Evolutionary conservation across 1,140 invertebrate species (phyloP), one percentile per base, ranked within the genome.

Genomic region (Ostrea denselamellosa): DNA sequence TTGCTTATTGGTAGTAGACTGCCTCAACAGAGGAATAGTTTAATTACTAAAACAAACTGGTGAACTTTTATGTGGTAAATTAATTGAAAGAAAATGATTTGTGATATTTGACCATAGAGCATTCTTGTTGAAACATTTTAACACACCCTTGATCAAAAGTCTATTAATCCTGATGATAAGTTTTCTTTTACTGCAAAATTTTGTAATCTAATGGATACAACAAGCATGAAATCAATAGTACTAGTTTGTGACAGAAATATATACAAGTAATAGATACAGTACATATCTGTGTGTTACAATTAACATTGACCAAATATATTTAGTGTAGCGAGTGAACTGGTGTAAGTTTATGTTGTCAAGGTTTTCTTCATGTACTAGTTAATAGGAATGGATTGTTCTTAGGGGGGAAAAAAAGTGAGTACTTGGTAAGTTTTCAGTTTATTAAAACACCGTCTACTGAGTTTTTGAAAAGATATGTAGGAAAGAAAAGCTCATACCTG

Each of bases 271-370:
- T 44, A 44, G 5, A 44, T 44, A 44, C 34, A 44, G 5, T 62
- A n/a, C 56, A 62, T 62, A 0, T 14, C 10, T 77, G 25, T 77
- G 28, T 28, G 28, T 77, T 12, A 9, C 8, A 77, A 77, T 77
- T 77, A 77, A 77, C 68, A 77, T 0, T 71, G 68, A 71, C 28
- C 22, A 71, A 71, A 71, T 12, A 71, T 28, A 77, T 77, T 77
- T 17, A 77, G 68, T 34, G 7, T 8, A 34, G 68, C 28, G 68
- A 14, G 34, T 22, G 25, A 77, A 25, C 25, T 0, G 68, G 68
- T 77, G 8, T 77, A 34, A 25, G 68, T 62, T 62, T 10, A 62
- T 62, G 56, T 44, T 5, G 34, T 44, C 17, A 62, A 2, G 17
- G 8, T 17, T 62, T 62, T 19, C 9, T 58, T 12, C 54, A 56